These are phyloP conservation scores for Trisateles emortualis DNA, from an alignment of 2,888 invertebrate genomes.

Conservation along the genomic window DNA sequence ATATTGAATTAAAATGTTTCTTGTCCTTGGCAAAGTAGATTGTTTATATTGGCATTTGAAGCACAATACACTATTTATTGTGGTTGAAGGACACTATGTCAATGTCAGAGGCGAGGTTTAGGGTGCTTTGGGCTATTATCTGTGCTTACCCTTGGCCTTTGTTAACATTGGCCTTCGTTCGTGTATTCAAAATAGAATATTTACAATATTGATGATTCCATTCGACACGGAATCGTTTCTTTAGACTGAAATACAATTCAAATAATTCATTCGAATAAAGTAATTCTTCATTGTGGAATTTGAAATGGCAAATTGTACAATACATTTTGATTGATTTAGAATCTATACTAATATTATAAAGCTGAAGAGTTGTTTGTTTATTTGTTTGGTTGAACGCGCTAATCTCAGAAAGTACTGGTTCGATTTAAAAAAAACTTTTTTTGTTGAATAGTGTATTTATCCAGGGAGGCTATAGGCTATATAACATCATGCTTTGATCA, in stretches of 20 bases:
- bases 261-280: not conserved
- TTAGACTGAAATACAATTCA: not conserved
- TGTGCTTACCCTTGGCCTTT: slow-evolving; percentile 12
- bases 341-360: no score
- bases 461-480: no score
- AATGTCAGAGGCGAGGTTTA: slow-evolving; percentile 16
- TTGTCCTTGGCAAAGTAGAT: not conserved
- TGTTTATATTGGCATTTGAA: slow-evolving; percentile 13
- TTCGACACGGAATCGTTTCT: not conserved
- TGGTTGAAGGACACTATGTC: not conserved
- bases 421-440: no score
- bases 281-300: no score
- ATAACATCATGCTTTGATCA: no score
- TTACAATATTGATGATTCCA: slow-evolving; percentile 1
- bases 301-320: no score
- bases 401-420: no score
- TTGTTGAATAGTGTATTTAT: no score
- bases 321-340: no score
- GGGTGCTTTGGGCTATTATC: slow-evolving; percentile 14
- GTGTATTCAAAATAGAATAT: slow-evolving; percentile 3
- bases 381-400: no score
- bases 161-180: not conserved
- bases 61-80: no score
- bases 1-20: not conserved
- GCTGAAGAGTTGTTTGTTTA: no score